phyloP scores from a whole-genome alignment of 2,888 invertebrate genomes.

The Drosophila macrospina region DNA sequence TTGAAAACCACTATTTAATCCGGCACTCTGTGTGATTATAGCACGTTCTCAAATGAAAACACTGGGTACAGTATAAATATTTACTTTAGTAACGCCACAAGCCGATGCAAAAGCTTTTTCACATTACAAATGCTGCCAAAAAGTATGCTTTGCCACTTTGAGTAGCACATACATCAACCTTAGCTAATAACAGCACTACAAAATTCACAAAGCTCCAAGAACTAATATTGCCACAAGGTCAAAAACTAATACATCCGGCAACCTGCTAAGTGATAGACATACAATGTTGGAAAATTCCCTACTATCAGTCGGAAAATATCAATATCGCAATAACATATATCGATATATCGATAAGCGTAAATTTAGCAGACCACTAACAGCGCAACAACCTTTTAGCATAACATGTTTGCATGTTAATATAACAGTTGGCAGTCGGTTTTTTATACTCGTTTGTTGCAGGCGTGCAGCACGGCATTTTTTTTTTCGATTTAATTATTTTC shows the following conservation, averaged over 20 bases:
- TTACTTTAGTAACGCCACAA: neutral
- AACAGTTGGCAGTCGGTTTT: constrained; percentile 43
- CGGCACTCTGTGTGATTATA: neutral
- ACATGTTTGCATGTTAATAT: constrained; percentile 7
- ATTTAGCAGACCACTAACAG: no score
- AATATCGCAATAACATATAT: neutral
- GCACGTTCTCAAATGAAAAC: neutral
- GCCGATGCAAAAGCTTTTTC: neutral
- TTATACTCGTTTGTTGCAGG: constrained; percentile 34
- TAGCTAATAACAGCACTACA: constrained; percentile 11
- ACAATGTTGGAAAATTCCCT: constrained; percentile 5
- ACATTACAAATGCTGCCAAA: neutral
- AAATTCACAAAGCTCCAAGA: neutral
- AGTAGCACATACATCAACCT: neutral
- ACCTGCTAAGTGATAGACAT: neutral
- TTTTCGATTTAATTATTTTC: constrained; percentile 42
- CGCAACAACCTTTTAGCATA: no score
- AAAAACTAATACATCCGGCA: neutral
- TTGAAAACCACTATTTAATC: neutral
- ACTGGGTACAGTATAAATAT: constrained; percentile 24
- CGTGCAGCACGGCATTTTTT: constrained; percentile 21
- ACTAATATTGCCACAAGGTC: neutral
- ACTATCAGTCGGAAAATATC: constrained; percentile 11
- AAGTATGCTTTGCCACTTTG: constrained; percentile 1
- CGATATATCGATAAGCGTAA: no score